A percentile compares a stretch with the other conserved stretches of the same genome.
These are phyloP conservation scores for Oostethus manadensis DNA, from an alignment of 2,113 vertebrate species.

Conservation along the genomic window DNA sequence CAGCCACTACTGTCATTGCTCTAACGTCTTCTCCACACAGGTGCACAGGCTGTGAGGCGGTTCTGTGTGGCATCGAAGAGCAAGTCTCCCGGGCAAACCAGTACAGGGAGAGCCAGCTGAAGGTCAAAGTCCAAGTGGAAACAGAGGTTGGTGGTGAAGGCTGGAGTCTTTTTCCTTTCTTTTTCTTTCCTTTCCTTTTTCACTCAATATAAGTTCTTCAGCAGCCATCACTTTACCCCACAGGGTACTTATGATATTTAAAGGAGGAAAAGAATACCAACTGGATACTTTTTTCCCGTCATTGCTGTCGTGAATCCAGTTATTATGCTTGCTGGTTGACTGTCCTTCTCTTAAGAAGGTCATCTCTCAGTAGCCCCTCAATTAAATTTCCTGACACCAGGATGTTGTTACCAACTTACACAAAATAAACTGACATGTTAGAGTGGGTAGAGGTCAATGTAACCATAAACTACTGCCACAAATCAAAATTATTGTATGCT, in stretches of 20 bases:
- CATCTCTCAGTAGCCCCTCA: constrained; percentile 2
- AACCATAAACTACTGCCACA: background rate
- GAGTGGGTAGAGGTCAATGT: background rate
- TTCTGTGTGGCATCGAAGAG: constrained; percentile 90
- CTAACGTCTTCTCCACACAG: constrained; percentile 47
- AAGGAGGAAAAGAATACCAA: constrained; percentile 2
- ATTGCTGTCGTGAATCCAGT: background rate
- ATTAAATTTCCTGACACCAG: background rate
- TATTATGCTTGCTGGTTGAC: background rate
- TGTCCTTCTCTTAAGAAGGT: background rate
- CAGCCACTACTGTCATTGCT: constrained; percentile 9
- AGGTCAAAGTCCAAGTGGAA: constrained; percentile 94
- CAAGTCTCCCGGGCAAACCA: constrained; percentile 93
- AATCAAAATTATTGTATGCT: too few relatives aligned
- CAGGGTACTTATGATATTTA: constrained; percentile 35
- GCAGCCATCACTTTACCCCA: constrained; percentile 9
- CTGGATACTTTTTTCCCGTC: constrained; percentile 13
- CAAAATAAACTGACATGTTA: background rate
- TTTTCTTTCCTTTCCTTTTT: constrained; percentile 5
- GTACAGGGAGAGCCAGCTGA: constrained; percentile 91
- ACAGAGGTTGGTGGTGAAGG: constrained; percentile 80
- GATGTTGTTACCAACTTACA: background rate
- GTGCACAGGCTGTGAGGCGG: constrained; percentile 91
- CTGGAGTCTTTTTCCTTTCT: background rate
- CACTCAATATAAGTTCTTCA: constrained; percentile 20